Evolutionary conservation across 2,113 vertebrate species (phyloP).

Genomic region (Emydocephalus ijimae): DNA sequence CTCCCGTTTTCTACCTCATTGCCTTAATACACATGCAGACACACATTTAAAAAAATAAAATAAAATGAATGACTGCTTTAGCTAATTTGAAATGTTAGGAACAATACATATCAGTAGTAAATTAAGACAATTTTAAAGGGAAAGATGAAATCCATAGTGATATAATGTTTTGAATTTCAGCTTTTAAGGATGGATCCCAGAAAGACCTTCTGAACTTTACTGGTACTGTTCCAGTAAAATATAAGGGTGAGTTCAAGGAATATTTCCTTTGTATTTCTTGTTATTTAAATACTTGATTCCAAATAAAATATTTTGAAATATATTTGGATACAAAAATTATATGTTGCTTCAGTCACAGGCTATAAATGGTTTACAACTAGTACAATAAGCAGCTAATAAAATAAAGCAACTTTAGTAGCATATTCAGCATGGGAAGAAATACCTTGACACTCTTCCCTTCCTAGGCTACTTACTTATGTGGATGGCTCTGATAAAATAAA

Average conservation of each 20-base stretch:
- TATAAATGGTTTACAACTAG: background rate
- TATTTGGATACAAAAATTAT: background rate
- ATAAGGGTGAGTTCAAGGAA: conserved; percentile 76
- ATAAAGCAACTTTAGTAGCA: background rate
- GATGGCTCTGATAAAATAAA: background rate
- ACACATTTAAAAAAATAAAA: background rate
- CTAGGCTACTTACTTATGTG: background rate
- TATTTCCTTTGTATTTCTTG: background rate
- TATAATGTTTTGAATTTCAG: conserved; percentile 66
- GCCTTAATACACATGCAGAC: background rate
- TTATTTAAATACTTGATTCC: background rate
- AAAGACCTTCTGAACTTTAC: conserved; percentile 89
- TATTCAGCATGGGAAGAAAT: background rate
- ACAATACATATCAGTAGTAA: background rate
- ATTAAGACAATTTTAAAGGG: background rate
- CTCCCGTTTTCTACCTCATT: background rate
- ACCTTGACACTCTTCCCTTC: background rate
- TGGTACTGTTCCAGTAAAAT: conserved; percentile 84
- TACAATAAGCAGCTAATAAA: background rate
- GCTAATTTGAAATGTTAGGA: background rate
- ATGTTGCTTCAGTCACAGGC: background rate
- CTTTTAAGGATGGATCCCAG: conserved; percentile 87
- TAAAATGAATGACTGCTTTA: background rate
- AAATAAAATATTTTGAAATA: background rate
- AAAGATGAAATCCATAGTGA: conserved; percentile 7